Percentiles rank a stretch among this genome's conserved stretches.
phyloP scores from a whole-genome alignment of 2,797 vertebrate species.

The Mergus octosetaceus region DNA sequence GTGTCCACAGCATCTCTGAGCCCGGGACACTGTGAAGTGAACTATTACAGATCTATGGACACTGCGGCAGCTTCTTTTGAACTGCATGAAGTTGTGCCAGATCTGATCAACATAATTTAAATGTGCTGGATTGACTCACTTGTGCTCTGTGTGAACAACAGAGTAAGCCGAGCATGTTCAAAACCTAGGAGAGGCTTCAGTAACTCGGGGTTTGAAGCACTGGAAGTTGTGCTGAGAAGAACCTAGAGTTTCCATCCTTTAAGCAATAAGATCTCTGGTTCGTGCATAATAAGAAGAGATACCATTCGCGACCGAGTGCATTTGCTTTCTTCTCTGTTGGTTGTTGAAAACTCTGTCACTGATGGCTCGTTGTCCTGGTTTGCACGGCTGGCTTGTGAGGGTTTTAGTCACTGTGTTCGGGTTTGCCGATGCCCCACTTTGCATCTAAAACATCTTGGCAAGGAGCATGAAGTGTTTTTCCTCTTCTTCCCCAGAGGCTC shows the following conservation, averaged over 20 bases:
- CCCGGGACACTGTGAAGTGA: background rate
- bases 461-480: conserved; percentile 16
- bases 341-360: background rate
- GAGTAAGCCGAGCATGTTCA: background rate
- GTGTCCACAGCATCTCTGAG: background rate
- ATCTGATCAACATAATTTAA: background rate
- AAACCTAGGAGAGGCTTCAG: background rate
- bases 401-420: background rate
- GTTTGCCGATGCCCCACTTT: conserved; percentile 40
- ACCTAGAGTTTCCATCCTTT: background rate
- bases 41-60: background rate
- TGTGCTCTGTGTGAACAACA: background rate
- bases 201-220: background rate
- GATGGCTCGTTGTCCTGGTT: background rate
- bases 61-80: background rate
- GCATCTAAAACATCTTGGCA: conserved; percentile 28
- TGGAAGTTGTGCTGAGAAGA: background rate
- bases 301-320: background rate
- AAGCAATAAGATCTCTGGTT: background rate
- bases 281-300: accelerated
- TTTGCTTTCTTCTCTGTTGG: background rate
- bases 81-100: background rate
- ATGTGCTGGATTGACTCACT: background rate
- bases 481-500: conserved; percentile 36
- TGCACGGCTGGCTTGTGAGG: background rate